Evolutionary conservation across 2,797 vertebrate species (phyloP).

Genomic region (Poeciliopsis infans): DNA sequence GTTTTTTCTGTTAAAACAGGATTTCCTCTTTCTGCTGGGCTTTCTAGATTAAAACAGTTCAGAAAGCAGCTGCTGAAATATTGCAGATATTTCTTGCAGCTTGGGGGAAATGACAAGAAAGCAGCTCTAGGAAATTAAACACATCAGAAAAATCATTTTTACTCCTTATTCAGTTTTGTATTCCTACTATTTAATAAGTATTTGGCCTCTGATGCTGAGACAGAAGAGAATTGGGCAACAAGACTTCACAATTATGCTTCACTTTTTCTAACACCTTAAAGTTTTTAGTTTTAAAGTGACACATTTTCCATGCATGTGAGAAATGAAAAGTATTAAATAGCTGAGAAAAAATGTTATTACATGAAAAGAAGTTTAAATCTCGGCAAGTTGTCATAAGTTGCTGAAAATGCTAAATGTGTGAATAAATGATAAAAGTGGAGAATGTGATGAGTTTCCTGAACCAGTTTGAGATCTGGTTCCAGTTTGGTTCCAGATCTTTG

Average conservation of each 20-base stretch:
- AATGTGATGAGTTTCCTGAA: neutral
- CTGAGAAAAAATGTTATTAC: neutral
- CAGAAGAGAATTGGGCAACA: neutral
- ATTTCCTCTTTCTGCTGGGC: neutral
- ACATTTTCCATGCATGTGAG: neutral
- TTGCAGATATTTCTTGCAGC: neutral
- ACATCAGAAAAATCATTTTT: neutral
- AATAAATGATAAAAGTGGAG: neutral
- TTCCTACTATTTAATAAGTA: neutral
- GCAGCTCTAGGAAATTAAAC: neutral
- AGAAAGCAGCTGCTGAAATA: neutral
- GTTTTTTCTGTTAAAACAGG: neutral
- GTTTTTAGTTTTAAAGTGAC: neutral
- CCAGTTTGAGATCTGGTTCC: neutral
- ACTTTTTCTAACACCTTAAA: neutral
- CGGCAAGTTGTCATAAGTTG: neutral
- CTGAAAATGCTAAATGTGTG: neutral
- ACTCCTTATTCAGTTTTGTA: neutral
- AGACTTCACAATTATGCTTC: neutral
- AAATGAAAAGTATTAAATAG: neutral
- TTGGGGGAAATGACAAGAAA: neutral
- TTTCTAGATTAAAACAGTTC: neutral
- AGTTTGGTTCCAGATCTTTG: constrained; percentile 17
- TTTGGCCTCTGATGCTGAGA: neutral
- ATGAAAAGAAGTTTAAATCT: neutral